These are phyloP conservation scores for Plagiodera versicolora DNA, from an alignment of 2,888 invertebrate species.

Conservation along the genomic window DNA sequence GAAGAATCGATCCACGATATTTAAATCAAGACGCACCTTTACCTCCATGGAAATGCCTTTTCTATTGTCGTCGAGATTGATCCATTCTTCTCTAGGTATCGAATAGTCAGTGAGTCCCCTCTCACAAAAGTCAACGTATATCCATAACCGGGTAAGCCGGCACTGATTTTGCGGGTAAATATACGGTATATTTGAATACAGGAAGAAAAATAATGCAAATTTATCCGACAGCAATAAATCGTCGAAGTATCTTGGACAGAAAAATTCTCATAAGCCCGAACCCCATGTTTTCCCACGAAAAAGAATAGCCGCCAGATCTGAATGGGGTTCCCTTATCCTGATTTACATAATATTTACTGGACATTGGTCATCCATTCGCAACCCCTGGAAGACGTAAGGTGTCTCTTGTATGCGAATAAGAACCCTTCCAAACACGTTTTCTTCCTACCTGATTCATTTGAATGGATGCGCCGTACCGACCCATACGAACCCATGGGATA, in stretches of 20 bases:
- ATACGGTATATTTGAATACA: conserved; percentile 32
- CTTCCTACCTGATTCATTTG: conserved; percentile 33
- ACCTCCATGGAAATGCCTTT: neutral
- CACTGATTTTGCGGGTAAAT: conserved; percentile 35
- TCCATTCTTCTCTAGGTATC: conserved; percentile 6
- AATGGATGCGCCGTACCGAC: conserved; percentile 19
- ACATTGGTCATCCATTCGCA: conserved; percentile 49
- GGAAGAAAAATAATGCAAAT: conserved; percentile 39
- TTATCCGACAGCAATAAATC: conserved; percentile 40
- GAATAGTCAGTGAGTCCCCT: conserved; percentile 21
- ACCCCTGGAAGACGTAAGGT: conserved; percentile 36
- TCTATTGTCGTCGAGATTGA: neutral
- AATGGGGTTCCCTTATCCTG: conserved; percentile 45
- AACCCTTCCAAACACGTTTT: conserved; percentile 35
- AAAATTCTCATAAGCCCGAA: conserved; percentile 29
- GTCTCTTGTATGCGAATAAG: conserved; percentile 28
- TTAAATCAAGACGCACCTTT: neutral
- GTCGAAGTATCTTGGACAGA: conserved; percentile 31
- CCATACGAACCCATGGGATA: conserved; percentile 14
- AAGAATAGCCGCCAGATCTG: conserved; percentile 45
- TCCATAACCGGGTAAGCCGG: conserved; percentile 27
- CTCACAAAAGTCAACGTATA: conserved; percentile 18
- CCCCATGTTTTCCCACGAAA: conserved; percentile 45
- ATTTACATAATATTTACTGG: conserved; percentile 51
- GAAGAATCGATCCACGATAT: neutral